Base-by-base conservation (phyloP, 2,888 invertebrate species). In the Lasioglossum vierecki region DNA sequence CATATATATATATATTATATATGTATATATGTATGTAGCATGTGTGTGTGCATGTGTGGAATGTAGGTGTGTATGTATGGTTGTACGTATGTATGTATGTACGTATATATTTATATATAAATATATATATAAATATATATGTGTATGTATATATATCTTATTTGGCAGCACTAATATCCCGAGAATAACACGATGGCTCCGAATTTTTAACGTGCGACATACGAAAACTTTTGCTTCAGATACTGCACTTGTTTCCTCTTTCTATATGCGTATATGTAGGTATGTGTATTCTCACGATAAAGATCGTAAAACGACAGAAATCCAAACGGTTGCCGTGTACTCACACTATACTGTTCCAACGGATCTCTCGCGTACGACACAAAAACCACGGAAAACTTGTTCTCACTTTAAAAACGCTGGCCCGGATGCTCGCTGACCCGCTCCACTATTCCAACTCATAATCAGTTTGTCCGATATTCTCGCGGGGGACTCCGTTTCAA, bases 381-480 rank as follows among this genome's bases (percentile, higher is more conserved):
- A 82, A 86, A 85, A 85, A 74, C 68, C 87, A 90, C 86, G 88
- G 41, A 85, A 89, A 91, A 91, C 81, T 82, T 73, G 80, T 86
- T 86, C 88, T 89, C 92, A 88, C 92, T 92, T 86, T 80, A 84
- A 88, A 84, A 85, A 90, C 87, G 88, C 86, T 89, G 90, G 89
- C 86, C 88, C 85, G 86, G 84, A 86, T 90, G 72, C 88, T 84
- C 89, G 87, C 91, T 90, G 88, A 88, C 73, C 84, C 82, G 85
- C 88, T 83, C 80, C 86, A 88, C 90, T 83, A 85, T 91, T 89
- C 87, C 92, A 85, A 90, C 86, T 91, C 91, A 92, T 92, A 92
- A 91, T 90, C 90, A 79, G 86, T 83, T 85, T 81, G 80, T 80
- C 79, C 86, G 76, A 82, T 68, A 68, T 68, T 70, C 70, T 82